Conservation (phyloP, 2,113 vertebrate species). For the Marcusenius ussheri region DNA sequence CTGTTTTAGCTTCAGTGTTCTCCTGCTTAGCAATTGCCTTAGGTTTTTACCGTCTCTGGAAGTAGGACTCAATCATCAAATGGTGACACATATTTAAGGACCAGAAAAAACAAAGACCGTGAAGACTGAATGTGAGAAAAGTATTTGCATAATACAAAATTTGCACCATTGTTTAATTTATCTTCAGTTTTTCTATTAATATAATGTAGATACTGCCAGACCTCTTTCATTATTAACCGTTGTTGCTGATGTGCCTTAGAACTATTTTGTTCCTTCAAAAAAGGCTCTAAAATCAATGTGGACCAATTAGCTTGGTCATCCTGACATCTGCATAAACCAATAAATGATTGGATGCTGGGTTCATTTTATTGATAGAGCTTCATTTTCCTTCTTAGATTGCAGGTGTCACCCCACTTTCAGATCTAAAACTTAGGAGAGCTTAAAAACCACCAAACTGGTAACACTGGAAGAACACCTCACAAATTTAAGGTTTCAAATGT, state of each 20-base stretch:
- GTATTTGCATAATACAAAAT: not conserved
- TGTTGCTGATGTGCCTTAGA: not conserved
- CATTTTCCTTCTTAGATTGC: not conserved
- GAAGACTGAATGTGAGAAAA: not conserved
- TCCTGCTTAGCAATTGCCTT: constrained; percentile 82
- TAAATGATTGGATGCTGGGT: not conserved
- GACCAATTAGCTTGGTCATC: not conserved
- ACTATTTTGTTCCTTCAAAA: not conserved
- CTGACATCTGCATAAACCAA: not conserved
- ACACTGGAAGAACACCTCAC: not conserved
- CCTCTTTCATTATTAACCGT: not conserved
- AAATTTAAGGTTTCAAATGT: not conserved
- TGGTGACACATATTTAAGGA: not conserved
- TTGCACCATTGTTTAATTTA: not conserved
- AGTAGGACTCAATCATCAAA: constrained; percentile 44
- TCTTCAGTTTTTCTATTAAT: not conserved
- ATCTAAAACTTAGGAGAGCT: not conserved
- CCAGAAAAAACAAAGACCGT: not conserved
- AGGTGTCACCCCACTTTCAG: not conserved
- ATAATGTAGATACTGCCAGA: not conserved
- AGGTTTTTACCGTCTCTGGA: constrained; percentile 86
- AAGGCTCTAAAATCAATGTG: not conserved
- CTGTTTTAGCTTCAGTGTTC: constrained; percentile 74
- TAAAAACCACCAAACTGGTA: not conserved
- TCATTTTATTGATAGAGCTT: not conserved